Evolutionary conservation across 2,797 vertebrate species (phyloP), one percentile per base, ranked within the genome.

Genomic region (Myotis myotis): DNA sequence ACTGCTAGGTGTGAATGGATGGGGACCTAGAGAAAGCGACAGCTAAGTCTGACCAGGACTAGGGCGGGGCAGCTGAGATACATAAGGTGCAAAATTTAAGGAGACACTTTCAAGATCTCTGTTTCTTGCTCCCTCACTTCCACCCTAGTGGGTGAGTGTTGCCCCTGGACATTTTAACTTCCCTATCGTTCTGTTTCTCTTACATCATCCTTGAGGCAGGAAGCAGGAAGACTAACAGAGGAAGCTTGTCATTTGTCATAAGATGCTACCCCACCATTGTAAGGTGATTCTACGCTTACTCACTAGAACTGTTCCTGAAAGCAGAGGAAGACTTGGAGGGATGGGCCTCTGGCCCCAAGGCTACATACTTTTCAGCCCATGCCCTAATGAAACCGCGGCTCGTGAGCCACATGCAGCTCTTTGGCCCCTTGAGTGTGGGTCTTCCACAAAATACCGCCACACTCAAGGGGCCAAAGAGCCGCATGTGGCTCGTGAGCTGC

Each of bases 281-380:
- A 25, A 83, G 22, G 17, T 41, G n/a, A 23, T 15, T 41, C n/a
- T 92, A 60, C 3, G 15, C 12, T 51, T 30, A 41, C 25, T 36
- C 28, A 16, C 22, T 10, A 38, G 53, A 81, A 49, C 8, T 53
- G 7, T 25, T 20, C 16, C 23, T 83, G 15, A 47, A 85, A 72
- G 23, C 30, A 80, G 57, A 81, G 7, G 28, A 41, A n/a, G 47
- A 7, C 28, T 53, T 53, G 20, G 57, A 36, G 28, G 53, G 30
- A 13, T 0, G 0, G 11, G 38, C 1, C 15, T 19, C 10, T 4
- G n/a, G 25, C 19, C 13, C 30, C 47, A 41, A 15, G 7, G 15
- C 47, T 25, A 12, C 28, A 68, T 10, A 25, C 22, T 41, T 76
- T 66, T 33, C 6, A 72, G 25, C 51, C 38, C 44, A 80, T 12